A percentile compares a stretch with the other conserved stretches of the same genome.
These are phyloP conservation scores for Agrochola litura DNA, from an alignment of 2,888 invertebrate genomes.

Conservation along the genomic window DNA sequence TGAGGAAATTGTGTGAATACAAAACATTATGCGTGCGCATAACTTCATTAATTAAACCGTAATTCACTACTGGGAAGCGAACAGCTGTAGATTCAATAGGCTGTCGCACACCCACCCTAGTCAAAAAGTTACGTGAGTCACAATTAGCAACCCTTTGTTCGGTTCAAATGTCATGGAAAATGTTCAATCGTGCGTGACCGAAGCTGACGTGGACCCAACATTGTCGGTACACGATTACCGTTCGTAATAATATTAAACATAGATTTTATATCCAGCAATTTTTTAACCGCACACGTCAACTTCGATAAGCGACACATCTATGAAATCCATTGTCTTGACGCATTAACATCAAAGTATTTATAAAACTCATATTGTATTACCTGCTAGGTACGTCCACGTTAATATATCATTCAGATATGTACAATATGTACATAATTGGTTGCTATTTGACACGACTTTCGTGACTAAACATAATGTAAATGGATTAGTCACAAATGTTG, in stretches of 20 bases:
- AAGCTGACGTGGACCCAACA: slow-evolving; percentile 65
- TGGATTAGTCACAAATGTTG: slow-evolving; percentile 76
- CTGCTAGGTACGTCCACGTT: slow-evolving; percentile 29
- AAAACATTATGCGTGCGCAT: slow-evolving; percentile 42
- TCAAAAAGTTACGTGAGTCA: slow-evolving; percentile 64
- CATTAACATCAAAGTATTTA: slow-evolving; percentile 49
- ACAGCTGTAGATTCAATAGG: slow-evolving; percentile 54
- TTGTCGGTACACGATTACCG: slow-evolving; percentile 53
- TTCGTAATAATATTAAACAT: slow-evolving; percentile 55
- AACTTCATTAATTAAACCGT: slow-evolving; percentile 49
- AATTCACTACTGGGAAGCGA: slow-evolving; percentile 53
- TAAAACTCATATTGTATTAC: slow-evolving; percentile 41
- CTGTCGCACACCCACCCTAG: slow-evolving; percentile 55
- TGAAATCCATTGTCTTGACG: slow-evolving; percentile 52
- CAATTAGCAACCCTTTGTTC: slow-evolving; percentile 67
- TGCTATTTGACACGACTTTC: slow-evolving; percentile 74
- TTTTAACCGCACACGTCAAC: slow-evolving; percentile 46
- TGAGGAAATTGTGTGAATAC: slow-evolving; percentile 58
- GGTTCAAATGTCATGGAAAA: slow-evolving; percentile 64
- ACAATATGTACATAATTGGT: slow-evolving; percentile 69
- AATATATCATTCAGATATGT: slow-evolving; percentile 65
- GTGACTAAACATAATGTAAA: slow-evolving; percentile 75
- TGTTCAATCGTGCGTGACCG: slow-evolving; percentile 67
- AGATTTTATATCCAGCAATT: slow-evolving; percentile 26
- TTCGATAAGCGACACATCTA: slow-evolving; percentile 47